These are phyloP conservation scores for Thaleichthys pacificus DNA, from an alignment of 2,797 vertebrate species.

Conservation along the genomic window DNA sequence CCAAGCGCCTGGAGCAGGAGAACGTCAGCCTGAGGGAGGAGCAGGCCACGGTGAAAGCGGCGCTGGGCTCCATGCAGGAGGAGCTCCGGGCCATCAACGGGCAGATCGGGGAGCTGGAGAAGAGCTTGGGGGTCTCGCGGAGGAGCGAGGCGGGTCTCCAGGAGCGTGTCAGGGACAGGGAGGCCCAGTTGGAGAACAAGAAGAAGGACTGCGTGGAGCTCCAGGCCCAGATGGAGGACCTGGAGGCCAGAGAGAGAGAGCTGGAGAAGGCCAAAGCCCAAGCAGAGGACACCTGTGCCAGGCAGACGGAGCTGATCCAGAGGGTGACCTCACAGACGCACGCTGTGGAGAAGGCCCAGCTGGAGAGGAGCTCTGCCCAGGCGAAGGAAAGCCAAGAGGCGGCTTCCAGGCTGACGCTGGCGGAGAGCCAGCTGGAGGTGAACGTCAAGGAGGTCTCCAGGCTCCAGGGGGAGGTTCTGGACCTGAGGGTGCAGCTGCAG, in stretches of 20 bases:
- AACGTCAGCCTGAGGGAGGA: constrained; percentile 80
- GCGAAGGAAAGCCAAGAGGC: constrained; percentile 68
- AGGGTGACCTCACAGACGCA: constrained; percentile 72
- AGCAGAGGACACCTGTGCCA: constrained; percentile 71
- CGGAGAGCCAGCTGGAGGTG: constrained; percentile 79
- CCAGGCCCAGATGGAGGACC: constrained; percentile 62
- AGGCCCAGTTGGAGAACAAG: constrained; percentile 66
- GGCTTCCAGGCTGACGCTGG: constrained; percentile 61
- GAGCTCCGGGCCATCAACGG: constrained; percentile 78
- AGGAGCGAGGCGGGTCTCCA: constrained; percentile 75
- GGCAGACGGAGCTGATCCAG: constrained; percentile 71
- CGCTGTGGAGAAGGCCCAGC: constrained; percentile 66
- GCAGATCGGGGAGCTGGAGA: constrained; percentile 77
- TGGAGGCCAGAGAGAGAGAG: constrained; percentile 68
- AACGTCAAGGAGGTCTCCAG: constrained; percentile 78
- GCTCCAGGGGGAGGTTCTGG: constrained; percentile 74
- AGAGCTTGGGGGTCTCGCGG: constrained; percentile 69
- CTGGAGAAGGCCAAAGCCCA: constrained; percentile 68
- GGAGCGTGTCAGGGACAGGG: constrained; percentile 72
- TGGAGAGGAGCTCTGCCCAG: constrained; percentile 57
- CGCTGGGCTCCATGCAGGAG: constrained; percentile 73
- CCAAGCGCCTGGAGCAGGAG: constrained; percentile 74
- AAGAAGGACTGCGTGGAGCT: constrained; percentile 72
- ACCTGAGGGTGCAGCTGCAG: constrained; percentile 76
- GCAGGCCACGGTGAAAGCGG: constrained; percentile 73